Evolutionary conservation across 2,797 vertebrate species (phyloP), one percentile per base, ranked within the genome.

Genomic region (Poecilia wingei): DNA sequence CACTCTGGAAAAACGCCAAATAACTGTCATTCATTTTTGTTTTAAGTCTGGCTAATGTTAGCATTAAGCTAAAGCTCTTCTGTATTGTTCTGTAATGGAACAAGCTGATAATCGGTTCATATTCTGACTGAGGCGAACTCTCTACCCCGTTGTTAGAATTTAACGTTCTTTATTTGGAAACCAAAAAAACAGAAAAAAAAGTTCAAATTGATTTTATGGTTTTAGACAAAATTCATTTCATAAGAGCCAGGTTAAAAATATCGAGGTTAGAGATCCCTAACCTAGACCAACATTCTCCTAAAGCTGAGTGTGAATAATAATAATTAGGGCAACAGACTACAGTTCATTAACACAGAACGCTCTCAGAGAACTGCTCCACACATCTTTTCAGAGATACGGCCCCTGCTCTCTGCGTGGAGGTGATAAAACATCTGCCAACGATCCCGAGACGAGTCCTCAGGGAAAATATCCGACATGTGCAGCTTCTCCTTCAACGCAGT

Each of bases 401-500:
- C 53, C 2, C 3, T 41, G 39, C 41, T 70, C 41, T 70, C 10
- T 59, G 55, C 25, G 57, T 68, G 57, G 36, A 13, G 77, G 49
- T 53, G 28, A 53, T 53, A 45, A 78, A 28, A 9, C 51, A 53
- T 74, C 46, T 71, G 66, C 71, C 78, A 36, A 78, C 47, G 76
- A 86, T 84, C 47, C 68, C 2, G 3, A 78, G n/a, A 79, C 18
- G 2, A 16, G 18, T 69, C 57, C 77, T 77, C 13, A 0, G 68
- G 76, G 81, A 77, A 86, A 39, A 82, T 25, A 73, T 87, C 4
- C 57, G 76, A 81, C 74, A 76, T 85, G 83, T 82, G 31, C 51
- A 76, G 77, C 73, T 41, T 83, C 78, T 72, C 41, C 28, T 76
- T 47, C 59, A 3, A 64, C 84, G 76, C 51, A 64, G 39, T 80